Evolutionary conservation across 2,888 invertebrate species (phyloP).

Genomic region (Rhyacophila evoluta): DNA sequence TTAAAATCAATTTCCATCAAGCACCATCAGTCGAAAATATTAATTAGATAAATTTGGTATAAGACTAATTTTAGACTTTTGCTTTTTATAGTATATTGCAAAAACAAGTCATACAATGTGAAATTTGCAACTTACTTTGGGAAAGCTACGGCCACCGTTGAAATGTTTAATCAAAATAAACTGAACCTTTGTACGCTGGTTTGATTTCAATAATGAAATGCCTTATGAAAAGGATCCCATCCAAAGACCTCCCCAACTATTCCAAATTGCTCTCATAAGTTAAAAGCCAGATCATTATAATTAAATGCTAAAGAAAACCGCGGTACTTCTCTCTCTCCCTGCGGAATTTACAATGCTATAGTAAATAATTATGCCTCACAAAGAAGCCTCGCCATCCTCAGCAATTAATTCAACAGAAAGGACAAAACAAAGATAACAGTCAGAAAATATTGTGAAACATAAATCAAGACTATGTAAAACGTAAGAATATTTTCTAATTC

Average conservation of each 20-base stretch:
- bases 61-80: too few species aligned
- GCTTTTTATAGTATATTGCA: too few species aligned
- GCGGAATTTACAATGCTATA: background rate
- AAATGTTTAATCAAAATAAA: constrained; percentile 7
- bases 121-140: too few species aligned
- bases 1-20: too few species aligned
- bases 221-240: background rate
- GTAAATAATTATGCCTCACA: background rate
- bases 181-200: background rate
- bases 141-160: background rate
- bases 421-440: background rate
- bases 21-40: too few species aligned
- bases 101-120: too few species aligned
- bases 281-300: constrained; percentile 12
- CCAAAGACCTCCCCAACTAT: background rate
- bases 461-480: too few species aligned
- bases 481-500: too few species aligned
- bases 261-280: constrained; percentile 2
- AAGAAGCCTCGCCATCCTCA: background rate
- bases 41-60: too few species aligned
- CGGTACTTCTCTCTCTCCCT: background rate
- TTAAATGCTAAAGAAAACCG: background rate
- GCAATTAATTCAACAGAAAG: background rate
- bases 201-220: constrained; percentile 15
- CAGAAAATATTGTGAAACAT: background rate